Evolutionary conservation across 2,888 invertebrate genomes (phyloP).

Genomic region (Neoscelio sp.): DNA sequence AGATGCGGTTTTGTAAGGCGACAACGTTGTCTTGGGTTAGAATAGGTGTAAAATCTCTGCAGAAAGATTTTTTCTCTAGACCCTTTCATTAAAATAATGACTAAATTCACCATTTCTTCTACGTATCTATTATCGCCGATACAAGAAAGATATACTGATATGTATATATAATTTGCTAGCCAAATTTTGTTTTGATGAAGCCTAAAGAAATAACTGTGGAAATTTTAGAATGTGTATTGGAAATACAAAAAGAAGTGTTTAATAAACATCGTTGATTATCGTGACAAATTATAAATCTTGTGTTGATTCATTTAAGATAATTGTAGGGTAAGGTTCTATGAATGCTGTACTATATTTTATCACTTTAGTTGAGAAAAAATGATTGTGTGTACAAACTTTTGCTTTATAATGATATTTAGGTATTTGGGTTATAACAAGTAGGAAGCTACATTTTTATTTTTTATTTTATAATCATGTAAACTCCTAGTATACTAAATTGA

Average conservation of each 20-base stretch:
- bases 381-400: no score
- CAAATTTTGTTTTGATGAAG: constrained; percentile 39
- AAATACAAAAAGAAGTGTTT: constrained; percentile 58
- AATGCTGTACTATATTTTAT: no score
- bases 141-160: constrained; percentile 18
- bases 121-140: constrained; percentile 22
- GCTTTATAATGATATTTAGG: no score
- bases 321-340: no score
- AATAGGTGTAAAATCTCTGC: constrained; percentile 21
- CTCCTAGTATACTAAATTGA: no score
- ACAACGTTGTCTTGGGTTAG: constrained; percentile 17
- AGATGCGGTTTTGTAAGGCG: background rate
- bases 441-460: no score
- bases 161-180: constrained; percentile 53
- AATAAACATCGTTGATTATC: constrained; percentile 67
- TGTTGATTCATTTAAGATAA: constrained; percentile 4
- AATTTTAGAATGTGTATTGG: constrained; percentile 66
- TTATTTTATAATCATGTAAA: no score
- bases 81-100: constrained; percentile 42
- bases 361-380: no score
- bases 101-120: constrained; percentile 49
- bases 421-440: no score
- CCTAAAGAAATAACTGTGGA: constrained; percentile 58
- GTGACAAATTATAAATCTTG: constrained; percentile 57
- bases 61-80: constrained; percentile 34